Base-by-base conservation (phyloP, 2,888 invertebrate genomes). In the Synanthedon formicaeformis region DNA sequence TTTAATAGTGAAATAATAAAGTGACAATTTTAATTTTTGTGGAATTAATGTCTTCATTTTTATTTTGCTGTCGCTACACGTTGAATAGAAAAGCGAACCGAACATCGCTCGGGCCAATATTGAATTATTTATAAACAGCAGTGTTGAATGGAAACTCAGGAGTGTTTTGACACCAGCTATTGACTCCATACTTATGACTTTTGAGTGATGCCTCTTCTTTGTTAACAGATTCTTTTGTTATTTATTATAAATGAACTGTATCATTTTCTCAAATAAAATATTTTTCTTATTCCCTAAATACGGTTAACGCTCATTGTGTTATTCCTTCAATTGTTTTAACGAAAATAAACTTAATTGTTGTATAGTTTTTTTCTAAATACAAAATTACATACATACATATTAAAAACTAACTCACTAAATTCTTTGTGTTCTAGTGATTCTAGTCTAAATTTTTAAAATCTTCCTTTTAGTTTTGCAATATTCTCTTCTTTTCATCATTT, bases 111-210 rank as follows among this genome's bases (percentile, higher is more conserved):
- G 62, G 58, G 64, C 69, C 70, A 73, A 77, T 81, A 78, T 78
- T 82, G 80, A 84, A 83, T 83, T 80, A 82, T 85, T 81, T 78
- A 81, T 80, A 78, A 78, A 78, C 71, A 78, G 73, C 69, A 58
- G 67, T 65, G 68, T 68, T 83, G 77, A 84, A 83, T 80, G 65
- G 75, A 62, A 68, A 70, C 70, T 67, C 53, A 48, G 51, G 52
- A 55, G 40, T 48, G 73, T 80, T 80, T 76, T 81, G 84, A 82
- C 82, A 81, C 77, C 75, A 69, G 72, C 75, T 69, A 84, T 84
- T 84, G 83, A 81, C 78, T 79, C 80, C 80, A 80, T 78, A 76
- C 81, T 81, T 78, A 76, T 69, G 78, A 76, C 71, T 79, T 75
- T 69, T 84, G 85, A 87, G 67, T 75, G 85, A 87, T 85, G 72